A percentile compares a stretch with the other conserved stretches of the same genome.
Evolutionary conservation across 2,113 vertebrate species (phyloP).

Genomic region (Gavialis gangeticus): DNA sequence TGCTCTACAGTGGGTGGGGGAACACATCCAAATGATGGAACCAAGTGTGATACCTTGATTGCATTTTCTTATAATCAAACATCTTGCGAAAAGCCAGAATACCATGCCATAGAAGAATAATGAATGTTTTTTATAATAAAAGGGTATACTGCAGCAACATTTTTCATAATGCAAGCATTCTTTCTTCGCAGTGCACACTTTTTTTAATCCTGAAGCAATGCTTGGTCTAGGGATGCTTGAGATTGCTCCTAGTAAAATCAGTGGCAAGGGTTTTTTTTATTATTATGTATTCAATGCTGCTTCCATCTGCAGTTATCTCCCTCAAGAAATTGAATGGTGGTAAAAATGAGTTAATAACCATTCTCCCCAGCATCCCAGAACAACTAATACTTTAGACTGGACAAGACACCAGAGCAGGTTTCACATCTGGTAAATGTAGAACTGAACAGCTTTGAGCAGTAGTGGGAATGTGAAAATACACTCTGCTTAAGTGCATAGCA

Average conservation of each 20-base stretch:
- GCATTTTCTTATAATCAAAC: conserved; percentile 62
- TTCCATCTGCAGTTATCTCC: conserved; percentile 30
- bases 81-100: conserved; percentile 45
- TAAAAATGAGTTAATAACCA: conserved; percentile 18
- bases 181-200: conserved; percentile 62
- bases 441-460: too few relatives aligned
- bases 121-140: not conserved
- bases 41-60: conserved; percentile 22
- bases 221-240: conserved; percentile 57
- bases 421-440: not conserved
- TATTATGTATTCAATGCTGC: too few relatives aligned
- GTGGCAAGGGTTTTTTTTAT: not conserved
- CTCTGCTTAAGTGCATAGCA: too few relatives aligned
- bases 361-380: conserved; percentile 3
- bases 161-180: conserved; percentile 64
- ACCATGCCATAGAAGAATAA: conserved; percentile 52
- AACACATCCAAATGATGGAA: not conserved
- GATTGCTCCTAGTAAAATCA: conserved; percentile 64
- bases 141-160: conserved; percentile 45
- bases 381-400: conserved; percentile 29
- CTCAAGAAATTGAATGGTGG: conserved; percentile 3
- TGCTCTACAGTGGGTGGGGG: conserved; percentile 23
- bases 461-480: too few relatives aligned
- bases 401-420: conserved; percentile 14
- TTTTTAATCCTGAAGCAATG: conserved; percentile 29